Conservation (phyloP, 2,888 invertebrate species). For the Tachina grossa region DNA sequence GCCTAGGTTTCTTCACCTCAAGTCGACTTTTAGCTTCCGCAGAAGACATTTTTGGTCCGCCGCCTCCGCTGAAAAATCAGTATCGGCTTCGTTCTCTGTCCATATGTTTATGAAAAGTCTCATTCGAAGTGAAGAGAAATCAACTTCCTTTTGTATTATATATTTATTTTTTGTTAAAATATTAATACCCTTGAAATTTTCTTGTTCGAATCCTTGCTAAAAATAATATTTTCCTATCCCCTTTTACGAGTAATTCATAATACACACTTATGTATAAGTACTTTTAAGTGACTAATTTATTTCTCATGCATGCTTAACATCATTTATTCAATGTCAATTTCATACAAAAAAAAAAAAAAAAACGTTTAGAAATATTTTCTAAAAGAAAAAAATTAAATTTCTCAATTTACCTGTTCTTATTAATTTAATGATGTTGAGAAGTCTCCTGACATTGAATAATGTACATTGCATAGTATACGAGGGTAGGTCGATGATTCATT, state of each 20-base stretch:
- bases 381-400: neutral
- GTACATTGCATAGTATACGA: too few species aligned
- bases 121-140: too few species aligned
- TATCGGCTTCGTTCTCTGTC: too few species aligned
- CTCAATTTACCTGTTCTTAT: neutral
- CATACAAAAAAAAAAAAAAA: neutral
- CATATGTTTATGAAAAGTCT: too few species aligned
- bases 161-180: too few species aligned
- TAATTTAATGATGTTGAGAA: neutral
- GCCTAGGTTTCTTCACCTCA: too few species aligned
- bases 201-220: neutral
- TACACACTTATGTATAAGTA: neutral
- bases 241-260: neutral
- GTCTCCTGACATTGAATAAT: slow-evolving; percentile 30
- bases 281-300: neutral
- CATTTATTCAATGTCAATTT: slow-evolving; percentile 18
- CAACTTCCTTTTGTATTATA: too few species aligned
- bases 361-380: neutral
- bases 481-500: too few species aligned
- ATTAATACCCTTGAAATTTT: too few species aligned
- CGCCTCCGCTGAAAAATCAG: too few species aligned
- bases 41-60: too few species aligned
- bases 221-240: neutral
- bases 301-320: neutral
- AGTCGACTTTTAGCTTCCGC: too few species aligned